Percentiles rank a stretch among this genome's conserved stretches.
Conservation (phyloP, 1,140 invertebrate species). For the Drosophila ananassae region DNA sequence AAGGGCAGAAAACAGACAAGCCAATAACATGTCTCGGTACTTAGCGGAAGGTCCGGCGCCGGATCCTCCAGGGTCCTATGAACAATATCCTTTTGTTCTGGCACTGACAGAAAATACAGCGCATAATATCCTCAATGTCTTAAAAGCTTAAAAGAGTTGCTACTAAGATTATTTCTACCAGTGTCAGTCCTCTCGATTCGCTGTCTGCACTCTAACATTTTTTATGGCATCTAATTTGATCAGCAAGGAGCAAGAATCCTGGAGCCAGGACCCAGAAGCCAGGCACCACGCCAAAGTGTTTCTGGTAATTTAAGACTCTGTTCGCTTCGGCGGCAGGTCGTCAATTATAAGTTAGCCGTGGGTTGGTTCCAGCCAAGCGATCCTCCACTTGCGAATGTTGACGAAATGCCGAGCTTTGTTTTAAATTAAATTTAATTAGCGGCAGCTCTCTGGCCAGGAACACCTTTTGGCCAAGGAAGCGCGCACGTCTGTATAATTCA, state of each 20-base stretch:
- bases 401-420: slow-evolving; percentile 72
- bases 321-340: slow-evolving; percentile 36
- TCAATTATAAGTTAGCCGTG: slow-evolving; percentile 54
- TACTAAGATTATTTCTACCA: not conserved
- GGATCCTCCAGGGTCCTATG: slow-evolving; percentile 8
- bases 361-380: slow-evolving; percentile 1
- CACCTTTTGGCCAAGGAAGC: slow-evolving; percentile 30
- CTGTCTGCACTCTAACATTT: slow-evolving; percentile 41
- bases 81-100: not conserved
- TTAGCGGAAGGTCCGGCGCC: slow-evolving; percentile 30
- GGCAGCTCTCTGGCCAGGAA: slow-evolving; percentile 50
- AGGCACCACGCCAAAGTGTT: slow-evolving; percentile 14
- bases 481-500: slow-evolving; percentile 38
- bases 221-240: slow-evolving; percentile 71
- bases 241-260: slow-evolving; percentile 12
- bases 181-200: slow-evolving; percentile 1
- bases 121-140: not conserved
- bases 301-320: slow-evolving; percentile 63
- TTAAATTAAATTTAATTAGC: slow-evolving; percentile 83
- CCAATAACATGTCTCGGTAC: slow-evolving; percentile 61
- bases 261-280: not conserved
- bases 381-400: slow-evolving; percentile 27
- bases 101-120: not conserved
- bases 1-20: slow-evolving; percentile 26
- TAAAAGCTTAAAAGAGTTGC: not conserved